phyloP scores from a whole-genome alignment of 2,888 invertebrate genomes.

The Dicycla oo region DNA sequence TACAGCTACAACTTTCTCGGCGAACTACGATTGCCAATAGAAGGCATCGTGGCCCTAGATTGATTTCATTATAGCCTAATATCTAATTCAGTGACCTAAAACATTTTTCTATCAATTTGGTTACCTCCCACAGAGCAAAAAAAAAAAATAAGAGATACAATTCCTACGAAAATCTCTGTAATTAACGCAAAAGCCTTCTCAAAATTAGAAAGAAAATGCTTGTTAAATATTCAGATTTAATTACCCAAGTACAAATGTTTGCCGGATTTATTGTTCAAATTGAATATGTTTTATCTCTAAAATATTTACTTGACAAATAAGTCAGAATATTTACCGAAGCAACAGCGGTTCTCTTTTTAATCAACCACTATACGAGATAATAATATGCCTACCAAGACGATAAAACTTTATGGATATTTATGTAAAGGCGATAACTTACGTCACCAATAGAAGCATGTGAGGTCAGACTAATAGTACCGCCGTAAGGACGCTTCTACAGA shows the following conservation, averaged over 20 bases:
- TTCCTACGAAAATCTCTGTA: neutral
- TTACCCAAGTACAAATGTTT: conserved; percentile 27
- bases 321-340: neutral
- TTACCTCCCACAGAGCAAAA: neutral
- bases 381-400: neutral
- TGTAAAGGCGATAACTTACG: neutral
- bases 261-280: conserved; percentile 28
- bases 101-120: neutral
- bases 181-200: neutral
- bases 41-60: conserved; percentile 3
- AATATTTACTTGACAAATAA: conserved; percentile 22
- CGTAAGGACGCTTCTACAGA: too few relatives aligned
- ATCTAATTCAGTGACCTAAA: neutral
- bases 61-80: conserved; percentile 14
- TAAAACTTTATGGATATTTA: neutral
- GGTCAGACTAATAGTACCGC: too few relatives aligned
- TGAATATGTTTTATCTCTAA: conserved; percentile 18
- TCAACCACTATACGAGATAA: neutral
- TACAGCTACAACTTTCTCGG: conserved; percentile 8
- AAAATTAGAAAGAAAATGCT: conserved; percentile 6
- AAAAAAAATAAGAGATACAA: neutral
- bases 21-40: conserved; percentile 33
- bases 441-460: neutral
- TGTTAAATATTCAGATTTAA: conserved; percentile 31
- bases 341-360: neutral